Conservation (phyloP, 2,888 invertebrate species). For the Spatulosminthurus flaviceps region DNA sequence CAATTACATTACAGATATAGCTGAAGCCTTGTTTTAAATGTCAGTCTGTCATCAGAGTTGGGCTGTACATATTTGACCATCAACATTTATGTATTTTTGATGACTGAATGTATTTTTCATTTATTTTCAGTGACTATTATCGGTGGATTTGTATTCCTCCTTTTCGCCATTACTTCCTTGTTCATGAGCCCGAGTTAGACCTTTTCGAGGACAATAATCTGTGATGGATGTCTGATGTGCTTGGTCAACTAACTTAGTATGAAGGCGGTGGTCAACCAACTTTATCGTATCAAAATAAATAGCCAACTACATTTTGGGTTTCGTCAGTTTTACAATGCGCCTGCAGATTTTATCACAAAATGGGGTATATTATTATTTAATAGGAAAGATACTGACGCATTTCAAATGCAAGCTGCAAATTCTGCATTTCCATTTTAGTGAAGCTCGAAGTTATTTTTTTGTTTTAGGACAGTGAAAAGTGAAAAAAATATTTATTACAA, state of each 20-base stretch:
- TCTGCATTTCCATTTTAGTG: background rate
- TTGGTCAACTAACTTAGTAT: background rate
- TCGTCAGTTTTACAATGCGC: background rate
- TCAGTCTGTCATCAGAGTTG: too few species aligned
- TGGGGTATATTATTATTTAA: background rate
- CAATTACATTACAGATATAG: too few species aligned
- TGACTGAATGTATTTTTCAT: constrained; percentile 14
- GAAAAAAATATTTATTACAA: constrained; percentile 3
- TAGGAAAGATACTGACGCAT: background rate
- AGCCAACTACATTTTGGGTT: background rate
- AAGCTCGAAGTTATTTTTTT: background rate
- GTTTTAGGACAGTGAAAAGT: background rate
- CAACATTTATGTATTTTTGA: too few species aligned
- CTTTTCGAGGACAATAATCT: background rate
- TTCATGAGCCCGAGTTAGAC: constrained; percentile 67
- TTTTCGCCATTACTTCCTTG: constrained; percentile 92
- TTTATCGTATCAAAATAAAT: too few species aligned
- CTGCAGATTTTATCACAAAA: background rate
- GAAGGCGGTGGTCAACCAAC: background rate
- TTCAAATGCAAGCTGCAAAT: background rate
- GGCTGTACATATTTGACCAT: too few species aligned
- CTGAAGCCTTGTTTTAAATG: too few species aligned
- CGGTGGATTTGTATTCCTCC: constrained; percentile 93
- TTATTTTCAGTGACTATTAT: constrained; percentile 84
- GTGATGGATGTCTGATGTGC: constrained; percentile 9